phyloP scores from a whole-genome alignment of 1,140 invertebrate genomes.

The Dicyema japonicum region DNA sequence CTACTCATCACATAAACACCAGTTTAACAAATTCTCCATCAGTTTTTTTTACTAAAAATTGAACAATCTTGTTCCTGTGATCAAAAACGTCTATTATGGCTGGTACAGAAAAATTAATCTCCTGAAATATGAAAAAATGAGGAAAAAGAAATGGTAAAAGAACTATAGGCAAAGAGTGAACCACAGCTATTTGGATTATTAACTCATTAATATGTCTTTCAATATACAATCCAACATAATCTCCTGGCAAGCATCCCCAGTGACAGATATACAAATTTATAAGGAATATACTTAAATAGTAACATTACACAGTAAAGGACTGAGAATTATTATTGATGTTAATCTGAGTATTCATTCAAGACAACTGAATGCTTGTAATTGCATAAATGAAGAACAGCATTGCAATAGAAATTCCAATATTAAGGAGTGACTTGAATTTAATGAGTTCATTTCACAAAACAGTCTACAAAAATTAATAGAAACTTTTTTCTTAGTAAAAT shows the following conservation, averaged over 20 bases:
- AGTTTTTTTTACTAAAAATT: constrained; percentile 87
- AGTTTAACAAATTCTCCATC: constrained; percentile 85
- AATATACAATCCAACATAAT: constrained; percentile 69
- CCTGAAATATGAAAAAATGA: constrained; percentile 31
- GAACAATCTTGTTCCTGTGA: constrained; percentile 92
- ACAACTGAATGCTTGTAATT: constrained; percentile 97
- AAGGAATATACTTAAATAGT: constrained; percentile 50
- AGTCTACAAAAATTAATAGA: constrained; percentile 94
- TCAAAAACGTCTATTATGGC: constrained; percentile 99
- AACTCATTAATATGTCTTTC: constrained; percentile 24
- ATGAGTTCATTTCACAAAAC: constrained; percentile 87
- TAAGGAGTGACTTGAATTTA: constrained; percentile 76
- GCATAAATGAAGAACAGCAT: constrained; percentile 98
- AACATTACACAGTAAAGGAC: constrained; percentile 81
- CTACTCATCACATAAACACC: constrained; percentile 22
- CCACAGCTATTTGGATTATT: no score
- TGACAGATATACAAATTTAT: no score
- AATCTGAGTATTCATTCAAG: constrained; percentile 69
- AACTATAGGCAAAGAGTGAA: constrained; percentile 68
- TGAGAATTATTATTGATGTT: constrained; percentile 91
- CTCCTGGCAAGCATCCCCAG: constrained; percentile 88
- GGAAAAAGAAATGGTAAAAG: constrained; percentile 96
- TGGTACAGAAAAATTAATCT: constrained; percentile 93
- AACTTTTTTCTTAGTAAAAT: constrained; percentile 27
- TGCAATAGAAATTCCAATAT: constrained; percentile 82